These are phyloP conservation scores for Aricia artaxerxes DNA, from an alignment of 2,888 invertebrate species.

Conservation along the genomic window DNA sequence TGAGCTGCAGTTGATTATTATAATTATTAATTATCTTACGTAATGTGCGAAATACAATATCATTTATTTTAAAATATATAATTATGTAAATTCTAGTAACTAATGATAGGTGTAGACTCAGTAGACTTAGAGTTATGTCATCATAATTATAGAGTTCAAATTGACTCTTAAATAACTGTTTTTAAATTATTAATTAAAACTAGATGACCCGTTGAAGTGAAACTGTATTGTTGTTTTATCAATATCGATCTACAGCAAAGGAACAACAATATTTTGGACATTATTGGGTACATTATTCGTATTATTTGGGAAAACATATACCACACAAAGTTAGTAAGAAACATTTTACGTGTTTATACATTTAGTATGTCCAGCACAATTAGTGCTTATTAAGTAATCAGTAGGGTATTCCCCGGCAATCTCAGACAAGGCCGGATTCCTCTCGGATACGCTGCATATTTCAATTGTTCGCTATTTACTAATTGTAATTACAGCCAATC, in stretches of 20 bases:
- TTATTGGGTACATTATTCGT: too few relatives aligned
- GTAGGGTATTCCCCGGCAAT: slow-evolving; percentile 22
- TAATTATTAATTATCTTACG: slow-evolving; percentile 18
- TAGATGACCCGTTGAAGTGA: too few relatives aligned
- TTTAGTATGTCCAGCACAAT: not conserved
- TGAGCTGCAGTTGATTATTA: not conserved
- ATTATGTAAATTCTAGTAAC: too few relatives aligned
- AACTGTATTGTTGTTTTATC: too few relatives aligned
- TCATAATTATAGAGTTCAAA: too few relatives aligned
- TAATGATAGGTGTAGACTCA: too few relatives aligned
- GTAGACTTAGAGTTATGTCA: too few relatives aligned
- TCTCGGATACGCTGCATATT: slow-evolving; percentile 30
- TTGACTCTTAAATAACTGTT: too few relatives aligned
- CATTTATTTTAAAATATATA: too few relatives aligned
- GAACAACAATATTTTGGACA: not conserved
- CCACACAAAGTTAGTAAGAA: not conserved
- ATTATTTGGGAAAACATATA: not conserved
- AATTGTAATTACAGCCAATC: slow-evolving; percentile 28
- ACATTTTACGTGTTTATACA: not conserved
- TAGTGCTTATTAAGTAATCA: slow-evolving; percentile 31
- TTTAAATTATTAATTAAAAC: too few relatives aligned
- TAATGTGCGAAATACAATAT: not conserved
- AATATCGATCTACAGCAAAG: not conserved
- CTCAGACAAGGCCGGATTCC: slow-evolving; percentile 31
- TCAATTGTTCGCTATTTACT: slow-evolving; percentile 31